Conservation (phyloP, 1,140 invertebrate genomes). For the Anoplolepis gracilipes region DNA sequence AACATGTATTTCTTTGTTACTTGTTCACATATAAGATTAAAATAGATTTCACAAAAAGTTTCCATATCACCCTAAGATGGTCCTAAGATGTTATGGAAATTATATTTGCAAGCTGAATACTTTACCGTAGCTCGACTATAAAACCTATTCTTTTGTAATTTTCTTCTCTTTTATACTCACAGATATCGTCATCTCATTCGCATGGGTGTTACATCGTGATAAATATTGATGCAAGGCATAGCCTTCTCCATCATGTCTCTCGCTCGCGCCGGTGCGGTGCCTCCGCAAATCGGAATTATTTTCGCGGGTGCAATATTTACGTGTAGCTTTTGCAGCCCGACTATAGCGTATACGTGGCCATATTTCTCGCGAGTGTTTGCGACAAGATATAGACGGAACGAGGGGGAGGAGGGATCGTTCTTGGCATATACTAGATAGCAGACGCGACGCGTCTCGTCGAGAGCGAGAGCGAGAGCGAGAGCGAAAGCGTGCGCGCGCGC, state of each 20-base stretch:
- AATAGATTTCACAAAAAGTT: too few species aligned
- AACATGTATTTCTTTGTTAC: neutral
- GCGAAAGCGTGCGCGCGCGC: slow-evolving; percentile 51
- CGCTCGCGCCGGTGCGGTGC: too few species aligned
- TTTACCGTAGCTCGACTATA: neutral
- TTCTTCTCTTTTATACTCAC: neutral
- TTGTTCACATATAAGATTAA: neutral
- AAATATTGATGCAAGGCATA: neutral
- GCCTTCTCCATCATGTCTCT: neutral
- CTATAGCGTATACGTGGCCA: slow-evolving; percentile 10
- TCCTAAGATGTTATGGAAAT: too few species aligned
- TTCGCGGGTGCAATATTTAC: slow-evolving; percentile 30
- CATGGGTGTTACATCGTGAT: neutral
- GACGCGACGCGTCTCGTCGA: slow-evolving; percentile 60
- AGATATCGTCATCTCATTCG: neutral
- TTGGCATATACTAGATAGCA: slow-evolving; percentile 73
- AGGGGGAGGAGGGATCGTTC: slow-evolving; percentile 58
- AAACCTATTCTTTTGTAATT: neutral
- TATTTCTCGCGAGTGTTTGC: slow-evolving; percentile 42
- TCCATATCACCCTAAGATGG: too few species aligned
- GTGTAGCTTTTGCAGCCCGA: neutral
- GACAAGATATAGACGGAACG: slow-evolving; percentile 41
- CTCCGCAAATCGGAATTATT: slow-evolving; percentile 32
- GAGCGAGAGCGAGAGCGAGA: neutral
- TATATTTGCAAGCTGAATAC: neutral